A percentile compares a stretch with the other conserved stretches of the same genome.
These are phyloP conservation scores for Eremophila alpestris DNA, from an alignment of 2,797 vertebrate species.

Conservation along the genomic window DNA sequence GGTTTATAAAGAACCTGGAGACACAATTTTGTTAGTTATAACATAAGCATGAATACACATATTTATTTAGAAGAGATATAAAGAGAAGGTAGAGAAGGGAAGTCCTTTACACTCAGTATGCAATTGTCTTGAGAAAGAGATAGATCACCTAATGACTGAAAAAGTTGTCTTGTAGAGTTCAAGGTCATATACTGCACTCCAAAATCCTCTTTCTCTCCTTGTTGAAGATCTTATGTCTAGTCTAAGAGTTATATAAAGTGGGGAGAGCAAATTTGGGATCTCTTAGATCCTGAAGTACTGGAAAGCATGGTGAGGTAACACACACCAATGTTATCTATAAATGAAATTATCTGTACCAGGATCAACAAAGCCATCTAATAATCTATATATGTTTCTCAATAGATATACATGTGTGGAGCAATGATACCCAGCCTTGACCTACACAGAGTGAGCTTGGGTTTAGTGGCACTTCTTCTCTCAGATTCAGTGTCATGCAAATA, in stretches of 20 bases:
- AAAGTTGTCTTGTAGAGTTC: neutral
- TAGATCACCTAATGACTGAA: neutral
- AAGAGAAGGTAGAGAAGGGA: neutral
- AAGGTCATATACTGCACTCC: neutral
- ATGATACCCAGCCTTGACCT: neutral
- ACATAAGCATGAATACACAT: neutral
- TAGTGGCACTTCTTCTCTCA: neutral
- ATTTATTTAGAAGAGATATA: neutral
- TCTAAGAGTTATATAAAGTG: neutral
- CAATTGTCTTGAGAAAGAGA: neutral
- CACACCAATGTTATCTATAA: neutral
- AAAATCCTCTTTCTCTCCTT: neutral
- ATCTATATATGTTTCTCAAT: neutral
- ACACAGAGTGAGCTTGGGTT: neutral
- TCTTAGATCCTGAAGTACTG: neutral
- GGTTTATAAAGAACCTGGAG: neutral
- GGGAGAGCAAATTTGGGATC: neutral
- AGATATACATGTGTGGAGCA: neutral
- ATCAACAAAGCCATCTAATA: neutral
- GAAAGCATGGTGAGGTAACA: neutral
- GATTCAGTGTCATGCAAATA: neutral
- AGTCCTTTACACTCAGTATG: neutral
- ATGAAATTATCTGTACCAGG: neutral
- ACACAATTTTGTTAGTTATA: neutral
- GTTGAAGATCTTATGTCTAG: neutral